Evolutionary conservation across 2,113 vertebrate species (phyloP), one percentile per base, ranked within the genome.

Genomic region (Rhagologus leucostigma): DNA sequence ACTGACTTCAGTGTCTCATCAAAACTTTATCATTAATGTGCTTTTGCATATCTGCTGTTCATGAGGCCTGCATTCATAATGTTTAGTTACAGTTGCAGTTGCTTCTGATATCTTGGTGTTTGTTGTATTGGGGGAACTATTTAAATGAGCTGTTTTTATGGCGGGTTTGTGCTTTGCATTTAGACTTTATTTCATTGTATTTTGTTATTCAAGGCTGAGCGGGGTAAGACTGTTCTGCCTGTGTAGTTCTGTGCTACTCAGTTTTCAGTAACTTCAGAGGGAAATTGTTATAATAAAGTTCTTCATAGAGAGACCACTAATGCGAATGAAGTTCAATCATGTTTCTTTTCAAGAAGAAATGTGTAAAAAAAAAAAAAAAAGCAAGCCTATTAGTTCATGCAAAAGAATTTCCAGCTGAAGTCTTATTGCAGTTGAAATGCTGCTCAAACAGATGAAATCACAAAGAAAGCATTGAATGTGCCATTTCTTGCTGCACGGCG

Each of bases 341-440:
- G 0, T n/a, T 71, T 65, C 18, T 64, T 50, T 74, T 47, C 1
- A 13, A 46, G 53, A 30, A 60, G 7, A 30, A 3, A 3, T 2
- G 1, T 24, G 3, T 13, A 19, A 27, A 37, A 33, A 41, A 5
- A 9, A 29, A 23, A 37, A 41, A 24, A 35, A 24, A 26, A 1
- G 9, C 6, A 35, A 32, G 3, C 3, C 19, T 30, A 3, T 52
- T 76, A 49, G 6, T 3, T 69, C 0, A 6, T 20, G 9, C 4
- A 12, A 24, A 56, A 33, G 7, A 68, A 8, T 14, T 47, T 8
- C 4, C 2, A 15, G 8, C 33, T 52, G 41, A 60, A 64, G 7
- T 15, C 13, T 41, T 47, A 20, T 0, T 57, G 15, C 22, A 16
- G 15, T 46, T 71, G 14, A 24, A 41, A n/a, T 73, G 29, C 33